Base-by-base conservation (phyloP, 2,113 vertebrate genomes). In the Amphiprion ocellaris region DNA sequence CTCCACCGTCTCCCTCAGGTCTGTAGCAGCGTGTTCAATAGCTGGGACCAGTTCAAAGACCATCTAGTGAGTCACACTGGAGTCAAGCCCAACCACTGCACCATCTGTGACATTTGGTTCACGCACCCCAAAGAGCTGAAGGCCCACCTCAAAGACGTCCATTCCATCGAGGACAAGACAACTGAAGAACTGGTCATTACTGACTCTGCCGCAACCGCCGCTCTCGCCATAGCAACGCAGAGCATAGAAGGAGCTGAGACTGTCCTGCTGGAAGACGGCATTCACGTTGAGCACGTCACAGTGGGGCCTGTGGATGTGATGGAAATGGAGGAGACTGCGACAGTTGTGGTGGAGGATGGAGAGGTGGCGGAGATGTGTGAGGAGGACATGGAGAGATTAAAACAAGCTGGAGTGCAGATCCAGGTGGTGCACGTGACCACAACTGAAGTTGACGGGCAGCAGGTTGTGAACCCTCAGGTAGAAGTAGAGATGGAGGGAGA, bases 41-140 rank as follows among this genome's bases (percentile, higher is more conserved):
- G 97, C 92, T 99, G 98, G 98, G 98, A 99, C 89, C 97, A 98
- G 70, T 99, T 99, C 74, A 99, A 99, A 92, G 96, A 98, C 90
- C 98, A 99, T 71, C 95, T 99, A 79, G 97, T 97, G 68, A 96
- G 97, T 92, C 98, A 99, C 92, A 99, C 98, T 0, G 98, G 98
- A 44, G 97, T 96, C 79, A 99, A 99, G 81, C 98, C 98, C 69
- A 98, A 99, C 90, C 97, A 99, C 91, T 99, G 98, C 91, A 99
- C 97, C 39, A 56, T 98, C 21, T 99, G 98, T 81, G 98, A 99
- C 87, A 88, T 98, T 93, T 99, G 98, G 98, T 99, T 99, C 94
- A 99, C 98, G 81, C 95, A 97, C 89, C 93, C 97, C 59, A 95
- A 93, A 58, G 98, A 99, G 81, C 93, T 99, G 21, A 94, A 96